Base-by-base conservation (phyloP, 2,113 vertebrate species). In the Ascaphus truei region DNA sequence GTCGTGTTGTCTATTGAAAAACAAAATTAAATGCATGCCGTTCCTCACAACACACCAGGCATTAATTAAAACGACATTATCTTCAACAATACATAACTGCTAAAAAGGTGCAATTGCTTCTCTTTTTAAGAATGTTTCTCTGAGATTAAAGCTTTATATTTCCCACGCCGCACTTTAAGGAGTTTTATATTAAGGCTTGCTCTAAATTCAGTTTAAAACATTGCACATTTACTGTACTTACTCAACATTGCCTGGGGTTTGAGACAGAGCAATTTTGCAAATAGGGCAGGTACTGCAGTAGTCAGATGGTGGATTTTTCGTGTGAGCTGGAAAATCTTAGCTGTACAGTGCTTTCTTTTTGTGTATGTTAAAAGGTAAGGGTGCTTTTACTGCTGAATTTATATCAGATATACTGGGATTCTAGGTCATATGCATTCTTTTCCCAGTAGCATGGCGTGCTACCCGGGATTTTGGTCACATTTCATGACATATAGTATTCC, bases 231-330 rank as follows among this genome's bases (percentile, higher is more conserved):
- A 26, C 48, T 11, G 23, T n/a, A n/a, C n/a, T n/a, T n/a, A n/a
- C n/a, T n/a, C n/a, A n/a, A n/a, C n/a, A n/a, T n/a, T n/a, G n/a
- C n/a, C n/a, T n/a, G n/a, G n/a, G n/a, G n/a, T n/a, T n/a, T n/a
- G n/a, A n/a, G n/a, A n/a, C n/a, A n/a, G n/a, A n/a, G n/a, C n/a
- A n/a, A n/a, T n/a, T n/a, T n/a, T n/a, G n/a, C n/a, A n/a, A n/a
- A 13, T 58, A 34, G 29, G 36, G 26, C 13, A 33, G 18, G 47
- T 59, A 26, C 43, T 68, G 66, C 55, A 68, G 55, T 60, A 29
- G 27, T 47, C 27, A 67, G 37, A 67, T 48, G 31, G 29, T 33
- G 22, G 34, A 16, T n/a, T n/a, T n/a, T n/a, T n/a, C n/a, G n/a
- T n/a, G n/a, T n/a, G n/a, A n/a, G n/a, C n/a, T n/a, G n/a, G n/a